These are phyloP conservation scores for Rambutsinella grinnellia DNA, from an alignment of 2,888 invertebrate genomes.

Conservation along the genomic window DNA sequence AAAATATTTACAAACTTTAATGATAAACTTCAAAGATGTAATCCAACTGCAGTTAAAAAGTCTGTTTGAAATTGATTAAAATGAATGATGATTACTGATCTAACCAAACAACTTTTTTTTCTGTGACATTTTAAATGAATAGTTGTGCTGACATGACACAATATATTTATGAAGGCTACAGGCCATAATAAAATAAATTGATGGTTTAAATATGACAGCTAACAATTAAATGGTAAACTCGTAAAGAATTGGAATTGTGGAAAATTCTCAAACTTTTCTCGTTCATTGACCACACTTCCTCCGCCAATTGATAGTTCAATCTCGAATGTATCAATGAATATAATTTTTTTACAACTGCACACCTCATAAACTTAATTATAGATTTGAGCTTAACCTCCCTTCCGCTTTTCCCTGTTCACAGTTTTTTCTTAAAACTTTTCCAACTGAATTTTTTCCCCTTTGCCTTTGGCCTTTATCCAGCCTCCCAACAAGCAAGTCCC, in stretches of 20 bases:
- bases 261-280: neutral
- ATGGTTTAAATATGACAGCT: too few species aligned
- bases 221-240: too few species aligned
- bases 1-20: too few species aligned
- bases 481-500: constrained; percentile 1
- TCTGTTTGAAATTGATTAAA: too few species aligned
- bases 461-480: too few species aligned
- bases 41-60: too few species aligned
- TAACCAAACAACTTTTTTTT: neutral
- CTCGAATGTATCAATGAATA: neutral
- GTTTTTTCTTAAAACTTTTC: neutral
- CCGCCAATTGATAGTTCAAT: neutral
- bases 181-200: too few species aligned
- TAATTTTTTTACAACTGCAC: neutral
- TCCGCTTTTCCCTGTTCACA: neutral
- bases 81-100: too few species aligned
- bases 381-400: neutral
- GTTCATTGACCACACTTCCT: constrained; percentile 26
- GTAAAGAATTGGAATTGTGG: too few species aligned
- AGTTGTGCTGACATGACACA: neutral
- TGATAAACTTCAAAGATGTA: too few species aligned
- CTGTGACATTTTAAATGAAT: neutral
- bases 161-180: too few species aligned
- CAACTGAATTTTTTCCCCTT: neutral
- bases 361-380: neutral